Conservation (phyloP, 2,797 vertebrate genomes). For the Argentina silus region DNA sequence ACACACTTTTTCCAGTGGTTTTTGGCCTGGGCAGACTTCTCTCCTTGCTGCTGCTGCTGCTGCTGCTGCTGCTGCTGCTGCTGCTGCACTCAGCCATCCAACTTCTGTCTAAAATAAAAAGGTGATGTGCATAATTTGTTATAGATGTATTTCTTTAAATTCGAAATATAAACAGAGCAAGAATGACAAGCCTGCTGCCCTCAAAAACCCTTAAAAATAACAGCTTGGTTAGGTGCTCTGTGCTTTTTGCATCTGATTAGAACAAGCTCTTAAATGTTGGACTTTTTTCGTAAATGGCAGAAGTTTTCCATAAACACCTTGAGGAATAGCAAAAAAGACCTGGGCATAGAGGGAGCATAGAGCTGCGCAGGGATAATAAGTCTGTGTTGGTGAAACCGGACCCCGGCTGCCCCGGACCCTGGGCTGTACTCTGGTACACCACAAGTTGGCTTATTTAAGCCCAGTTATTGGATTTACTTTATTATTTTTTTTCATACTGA, state of each 20-base stretch:
- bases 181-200: conserved; percentile 65
- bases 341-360: conserved; percentile 46
- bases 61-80: too few relatives aligned
- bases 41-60: conserved; percentile 52
- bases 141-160: conserved; percentile 75
- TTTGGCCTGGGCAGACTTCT: conserved; percentile 72
- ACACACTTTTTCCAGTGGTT: conserved; percentile 77
- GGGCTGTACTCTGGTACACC: conserved; percentile 22
- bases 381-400: conserved; percentile 47
- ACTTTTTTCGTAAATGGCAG: conserved; percentile 32
- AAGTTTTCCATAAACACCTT: conserved; percentile 73
- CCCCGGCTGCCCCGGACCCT: conserved; percentile 29
- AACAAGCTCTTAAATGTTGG: conserved; percentile 50
- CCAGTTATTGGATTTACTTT: conserved; percentile 55
- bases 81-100: conserved; percentile 64
- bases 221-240: conserved; percentile 59
- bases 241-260: conserved; percentile 71
- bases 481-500: conserved; percentile 37
- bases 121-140: conserved; percentile 80
- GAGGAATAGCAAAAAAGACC: conserved; percentile 61
- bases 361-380: conserved; percentile 52
- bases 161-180: conserved; percentile 69
- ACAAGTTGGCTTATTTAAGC: conserved; percentile 31
- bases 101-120: conserved; percentile 73
- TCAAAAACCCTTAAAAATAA: conserved; percentile 73